Base-by-base conservation (phyloP, 2,113 vertebrate species). In the Menidia beryllina region DNA sequence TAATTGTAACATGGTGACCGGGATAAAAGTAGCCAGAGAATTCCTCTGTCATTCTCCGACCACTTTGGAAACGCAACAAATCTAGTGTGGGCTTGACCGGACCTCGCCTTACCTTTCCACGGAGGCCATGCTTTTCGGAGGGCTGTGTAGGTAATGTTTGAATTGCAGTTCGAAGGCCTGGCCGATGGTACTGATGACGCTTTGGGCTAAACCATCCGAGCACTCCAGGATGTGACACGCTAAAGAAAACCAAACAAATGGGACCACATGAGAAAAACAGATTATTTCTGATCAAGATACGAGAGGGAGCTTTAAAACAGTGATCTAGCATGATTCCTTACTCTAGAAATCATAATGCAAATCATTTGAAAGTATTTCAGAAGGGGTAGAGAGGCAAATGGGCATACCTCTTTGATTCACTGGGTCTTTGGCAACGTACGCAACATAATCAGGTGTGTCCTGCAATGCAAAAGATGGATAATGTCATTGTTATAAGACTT, bases 161-260 rank as follows among this genome's bases (percentile, higher is more conserved):
- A 99, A 99, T 84, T 98, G 96, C 71, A 98, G 92, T 91, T 99
- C 98, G 0, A 99, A 99, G 75, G 98, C 97, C 77, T 99, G 98
- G 47, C 97, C 97, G 34, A 99, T 96, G 0, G 97, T 99, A 75
- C 94, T 96, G 95, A 99, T 99, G 84, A 99, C 94, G 0, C 91
- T 95, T 91, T 98, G 97, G 0, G 97, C 97, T 61, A 98, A 93
- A 77, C 97, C 97, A 2, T 97, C 96, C 0, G 95, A 94, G 66
- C 98, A 99, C 90, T 99, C 97, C 93, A 99, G 92, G 89, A 99
- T 98, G 80, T 99, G 97, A 78, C 97, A 99, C 1, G 98, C 97
- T 99, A 64, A 38, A 62, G 57, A 39, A 58, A 15, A 73, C 14
- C 30, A 39, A 69, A 67, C 39, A 57, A 9, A 7, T 9, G 13